Evolutionary conservation across 2,113 vertebrate genomes (phyloP).

Genomic region (Hypanus sabinus): DNA sequence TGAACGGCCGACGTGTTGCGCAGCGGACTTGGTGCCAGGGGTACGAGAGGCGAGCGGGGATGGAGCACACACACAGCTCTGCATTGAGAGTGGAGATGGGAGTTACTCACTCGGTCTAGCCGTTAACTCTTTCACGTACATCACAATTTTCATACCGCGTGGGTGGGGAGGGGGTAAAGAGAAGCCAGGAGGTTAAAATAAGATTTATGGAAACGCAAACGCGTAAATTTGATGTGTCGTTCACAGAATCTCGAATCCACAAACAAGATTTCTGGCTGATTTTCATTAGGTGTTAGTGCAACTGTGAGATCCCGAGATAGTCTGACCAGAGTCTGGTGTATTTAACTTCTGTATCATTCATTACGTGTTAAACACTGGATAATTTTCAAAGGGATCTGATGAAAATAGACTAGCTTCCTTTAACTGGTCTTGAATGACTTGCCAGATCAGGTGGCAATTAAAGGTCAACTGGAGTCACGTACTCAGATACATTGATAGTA

Average conservation of each 20-base stretch:
- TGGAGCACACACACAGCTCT: background rate
- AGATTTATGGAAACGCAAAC: background rate
- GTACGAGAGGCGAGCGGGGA: background rate
- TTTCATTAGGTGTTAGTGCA: background rate
- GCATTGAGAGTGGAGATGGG: background rate
- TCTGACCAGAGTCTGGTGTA: background rate
- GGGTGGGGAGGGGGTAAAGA: fast-evolving
- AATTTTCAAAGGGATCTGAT: background rate
- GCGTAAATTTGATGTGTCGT: background rate
- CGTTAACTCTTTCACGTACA: constrained; percentile 16
- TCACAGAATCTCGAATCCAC: background rate
- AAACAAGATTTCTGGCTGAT: background rate
- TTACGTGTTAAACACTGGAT: background rate
- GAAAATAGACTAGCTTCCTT: background rate
- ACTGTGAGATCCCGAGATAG: background rate
- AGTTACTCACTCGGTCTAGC: background rate
- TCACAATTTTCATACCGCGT: background rate
- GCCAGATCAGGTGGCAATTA: too few species aligned
- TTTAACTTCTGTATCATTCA: background rate
- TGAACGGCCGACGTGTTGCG: background rate
- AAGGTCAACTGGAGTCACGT: too few species aligned
- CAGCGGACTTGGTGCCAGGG: background rate
- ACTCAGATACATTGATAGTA: too few species aligned
- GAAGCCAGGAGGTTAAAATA: background rate
- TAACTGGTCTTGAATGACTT: too few species aligned